Conservation (phyloP, 2,888 invertebrate species). For the Erebia epiphron region DNA sequence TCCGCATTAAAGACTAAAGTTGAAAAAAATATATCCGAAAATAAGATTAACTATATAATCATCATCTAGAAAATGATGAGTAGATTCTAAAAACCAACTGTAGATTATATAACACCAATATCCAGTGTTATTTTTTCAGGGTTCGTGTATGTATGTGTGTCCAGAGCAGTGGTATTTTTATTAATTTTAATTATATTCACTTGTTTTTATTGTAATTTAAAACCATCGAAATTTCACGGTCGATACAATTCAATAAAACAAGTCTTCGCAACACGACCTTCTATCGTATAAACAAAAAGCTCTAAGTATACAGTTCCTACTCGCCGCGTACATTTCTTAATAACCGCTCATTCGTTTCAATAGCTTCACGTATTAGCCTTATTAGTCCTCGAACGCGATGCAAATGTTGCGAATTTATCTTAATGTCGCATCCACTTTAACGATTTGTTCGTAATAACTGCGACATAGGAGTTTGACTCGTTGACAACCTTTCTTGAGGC, state of each 20-base stretch:
- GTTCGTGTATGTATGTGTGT: too few relatives aligned
- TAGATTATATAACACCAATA: too few relatives aligned
- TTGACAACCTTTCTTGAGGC: background rate
- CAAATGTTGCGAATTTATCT: constrained; percentile 44
- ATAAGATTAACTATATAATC: too few relatives aligned
- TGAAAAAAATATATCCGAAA: too few relatives aligned
- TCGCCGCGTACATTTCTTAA: constrained; percentile 35
- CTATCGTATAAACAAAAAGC: constrained; percentile 12
- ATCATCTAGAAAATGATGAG: too few relatives aligned
- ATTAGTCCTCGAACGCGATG: constrained; percentile 40
- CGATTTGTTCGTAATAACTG: constrained; percentile 23
- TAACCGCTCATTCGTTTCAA: constrained; percentile 42
- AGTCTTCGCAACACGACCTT: background rate
- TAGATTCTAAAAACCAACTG: too few relatives aligned
- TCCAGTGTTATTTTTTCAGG: too few relatives aligned
- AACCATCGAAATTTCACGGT: background rate
- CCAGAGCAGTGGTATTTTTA: too few relatives aligned
- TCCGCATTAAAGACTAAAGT: too few relatives aligned
- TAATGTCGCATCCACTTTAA: constrained; percentile 34
- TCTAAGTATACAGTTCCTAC: constrained; percentile 19
- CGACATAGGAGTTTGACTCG: constrained; percentile 1
- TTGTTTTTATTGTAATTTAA: background rate
- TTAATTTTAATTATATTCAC: too few relatives aligned
- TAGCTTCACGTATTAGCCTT: constrained; percentile 39
- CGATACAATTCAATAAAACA: background rate